Percentiles rank a stretch among this genome's conserved stretches.
These are phyloP conservation scores for Notocelia uddmanniana DNA, from an alignment of 2,888 invertebrate species.

Conservation along the genomic window DNA sequence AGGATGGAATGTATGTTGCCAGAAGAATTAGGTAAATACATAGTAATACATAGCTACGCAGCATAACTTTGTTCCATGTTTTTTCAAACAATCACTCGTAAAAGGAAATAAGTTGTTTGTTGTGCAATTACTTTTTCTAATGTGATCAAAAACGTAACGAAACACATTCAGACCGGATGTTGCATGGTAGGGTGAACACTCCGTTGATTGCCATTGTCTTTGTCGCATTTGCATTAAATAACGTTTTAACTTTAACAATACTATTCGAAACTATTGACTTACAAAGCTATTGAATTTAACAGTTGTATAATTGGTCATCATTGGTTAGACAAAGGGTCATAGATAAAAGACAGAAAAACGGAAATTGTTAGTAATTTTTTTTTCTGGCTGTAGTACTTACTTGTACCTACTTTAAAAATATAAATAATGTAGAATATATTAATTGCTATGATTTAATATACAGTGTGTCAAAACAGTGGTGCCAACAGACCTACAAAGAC, in stretches of 20 bases:
- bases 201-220: conserved; percentile 45
- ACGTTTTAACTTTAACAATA: conserved; percentile 36
- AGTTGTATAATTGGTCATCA: no score
- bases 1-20: no score
- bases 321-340: no score
- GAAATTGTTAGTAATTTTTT: no score
- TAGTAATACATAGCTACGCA: background rate
- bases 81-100: background rate
- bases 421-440: background rate
- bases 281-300: conserved; percentile 28
- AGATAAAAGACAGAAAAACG: no score
- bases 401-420: background rate
- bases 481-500: background rate
- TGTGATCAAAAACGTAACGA: conserved; percentile 38
- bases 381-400: no score
- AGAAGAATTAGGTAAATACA: background rate
- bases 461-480: background rate
- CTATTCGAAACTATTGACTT: conserved; percentile 37
- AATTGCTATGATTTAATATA: background rate
- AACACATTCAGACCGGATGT: conserved; percentile 42
- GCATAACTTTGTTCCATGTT: background rate
- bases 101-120: conserved; percentile 35
- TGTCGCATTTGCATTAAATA: conserved; percentile 43
- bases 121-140: conserved; percentile 39
- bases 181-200: conserved; percentile 42